These are phyloP conservation scores for Hyphantria cunea DNA, from an alignment of 1,140 invertebrate species.

Conservation along the genomic window DNA sequence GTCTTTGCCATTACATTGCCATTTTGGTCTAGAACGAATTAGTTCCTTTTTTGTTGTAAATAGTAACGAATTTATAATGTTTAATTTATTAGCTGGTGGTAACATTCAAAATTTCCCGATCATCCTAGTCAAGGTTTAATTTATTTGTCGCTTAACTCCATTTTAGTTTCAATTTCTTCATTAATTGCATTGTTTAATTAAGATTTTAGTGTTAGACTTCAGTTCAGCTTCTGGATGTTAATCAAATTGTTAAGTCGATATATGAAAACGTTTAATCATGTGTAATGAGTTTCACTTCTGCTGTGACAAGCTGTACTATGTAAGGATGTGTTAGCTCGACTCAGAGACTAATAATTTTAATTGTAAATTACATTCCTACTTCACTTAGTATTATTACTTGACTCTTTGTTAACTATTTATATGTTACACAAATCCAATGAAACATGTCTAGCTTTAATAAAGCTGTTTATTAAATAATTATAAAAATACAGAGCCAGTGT, in stretches of 20 bases:
- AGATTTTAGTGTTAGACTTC: slow-evolving; percentile 63
- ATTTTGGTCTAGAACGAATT: slow-evolving; percentile 78
- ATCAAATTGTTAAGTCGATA: slow-evolving; percentile 64
- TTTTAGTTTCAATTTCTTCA: slow-evolving; percentile 65
- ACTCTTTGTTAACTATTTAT: slow-evolving; percentile 80
- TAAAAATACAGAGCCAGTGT: slow-evolving; percentile 73
- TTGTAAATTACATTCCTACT: slow-evolving; percentile 68
- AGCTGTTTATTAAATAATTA: slow-evolving; percentile 75
- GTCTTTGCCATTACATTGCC: slow-evolving; percentile 79
- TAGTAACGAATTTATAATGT: slow-evolving; percentile 74
- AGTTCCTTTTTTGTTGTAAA: slow-evolving; percentile 78
- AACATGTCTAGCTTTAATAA: slow-evolving; percentile 77
- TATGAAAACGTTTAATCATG: slow-evolving; percentile 35
- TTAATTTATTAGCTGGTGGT: slow-evolving; percentile 70
- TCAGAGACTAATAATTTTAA: slow-evolving; percentile 52
- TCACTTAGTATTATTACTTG: slow-evolving; percentile 65
- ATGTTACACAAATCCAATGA: slow-evolving; percentile 75
- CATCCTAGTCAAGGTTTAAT: slow-evolving; percentile 78
- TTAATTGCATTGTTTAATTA: slow-evolving; percentile 65
- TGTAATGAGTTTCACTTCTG: slow-evolving; percentile 14
- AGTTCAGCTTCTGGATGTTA: slow-evolving; percentile 63
- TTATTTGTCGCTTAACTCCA: slow-evolving; percentile 62
- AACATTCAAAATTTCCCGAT: slow-evolving; percentile 75
- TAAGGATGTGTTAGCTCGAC: slow-evolving; percentile 29
- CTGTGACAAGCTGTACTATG: slow-evolving; percentile 14